Conservation (phyloP, 2,888 invertebrate species). For the Cheilosia grossa region DNA sequence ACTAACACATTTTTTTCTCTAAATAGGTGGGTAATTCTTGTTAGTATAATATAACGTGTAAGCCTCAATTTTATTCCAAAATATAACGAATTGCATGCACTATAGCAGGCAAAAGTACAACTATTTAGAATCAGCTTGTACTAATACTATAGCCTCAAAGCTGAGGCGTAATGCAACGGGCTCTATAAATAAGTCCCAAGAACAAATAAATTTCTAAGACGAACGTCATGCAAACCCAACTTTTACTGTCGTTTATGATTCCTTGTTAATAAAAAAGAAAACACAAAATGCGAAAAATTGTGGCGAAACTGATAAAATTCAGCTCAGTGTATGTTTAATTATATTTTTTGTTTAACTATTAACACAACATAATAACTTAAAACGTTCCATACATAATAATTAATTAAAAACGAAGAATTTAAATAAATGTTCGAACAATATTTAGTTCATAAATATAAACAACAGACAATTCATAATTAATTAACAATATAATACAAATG, state of each 20-base stretch:
- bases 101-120: background rate
- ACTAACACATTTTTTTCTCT: constrained; percentile 14
- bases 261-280: background rate
- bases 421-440: constrained; percentile 1
- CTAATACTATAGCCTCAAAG: background rate
- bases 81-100: background rate
- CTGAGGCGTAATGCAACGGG: background rate
- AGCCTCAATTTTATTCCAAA: background rate
- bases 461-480: constrained; percentile 22
- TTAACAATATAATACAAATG: constrained; percentile 48
- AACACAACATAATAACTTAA: constrained; percentile 38
- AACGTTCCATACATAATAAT: background rate
- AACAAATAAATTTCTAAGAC: background rate
- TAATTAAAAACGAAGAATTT: constrained; percentile 6
- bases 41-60: background rate
- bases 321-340: constrained; percentile 45
- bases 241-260: background rate
- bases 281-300: background rate
- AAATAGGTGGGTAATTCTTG: constrained; percentile 19
- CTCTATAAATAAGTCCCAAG: background rate
- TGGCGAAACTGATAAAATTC: constrained; percentile 56
- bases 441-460: constrained; percentile 5
- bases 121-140: background rate
- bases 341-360: constrained; percentile 23
- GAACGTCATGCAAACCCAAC: constrained; percentile 17